Base-by-base conservation (phyloP, 2,797 vertebrate genomes). In the Onychomys arenicola region DNA sequence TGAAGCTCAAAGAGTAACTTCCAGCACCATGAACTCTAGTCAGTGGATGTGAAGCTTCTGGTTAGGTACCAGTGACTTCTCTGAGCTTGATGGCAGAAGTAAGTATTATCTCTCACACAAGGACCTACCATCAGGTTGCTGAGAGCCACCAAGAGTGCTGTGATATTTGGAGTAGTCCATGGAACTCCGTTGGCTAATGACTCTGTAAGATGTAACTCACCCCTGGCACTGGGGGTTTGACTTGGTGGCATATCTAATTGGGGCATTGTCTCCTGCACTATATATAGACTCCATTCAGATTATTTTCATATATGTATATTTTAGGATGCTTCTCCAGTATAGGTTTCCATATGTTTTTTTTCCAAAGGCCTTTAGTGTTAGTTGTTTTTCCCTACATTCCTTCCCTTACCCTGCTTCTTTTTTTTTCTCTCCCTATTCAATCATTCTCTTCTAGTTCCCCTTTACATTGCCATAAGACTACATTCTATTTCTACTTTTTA, bases 321-420 rank as follows among this genome's bases (percentile, higher is more conserved):
- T 76, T 43, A 76, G 13, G 27, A 46, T 46, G 43, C 25, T 29
- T 46, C 75, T 46, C 40, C 75, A 46, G 12, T 46, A 37, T 46
- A 29, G 73, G 73, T 29, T 76, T 76, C 75, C 40, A 29, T 43
- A 76, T 46, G 2, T 0, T 76, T 76, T 76, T 76, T 76, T 76
- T 46, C 27, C 46, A 76, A 43, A 76, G 73, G 40, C 73, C 25
- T n/a, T 37, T 23, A 37, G 21, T 81, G 52, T 96, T 77, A 75
- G 75, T 84, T 49, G 40, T 93, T 92, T 95, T 57, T n/a, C 85
- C 55, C 6, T 65, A 93, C 80, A 81, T 25, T 37, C 34, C 34
- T 81, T 81, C 78, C 21, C n/a, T 57, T 57, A 57, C 21, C 11
- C 52, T 57, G 21, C 19, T 81, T 57, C n/a, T n/a, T n/a, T n/a